Percentiles rank a stretch among this genome's conserved stretches.
phyloP scores from a whole-genome alignment of 2,888 invertebrate species.

The Stratiomys singularior region DNA sequence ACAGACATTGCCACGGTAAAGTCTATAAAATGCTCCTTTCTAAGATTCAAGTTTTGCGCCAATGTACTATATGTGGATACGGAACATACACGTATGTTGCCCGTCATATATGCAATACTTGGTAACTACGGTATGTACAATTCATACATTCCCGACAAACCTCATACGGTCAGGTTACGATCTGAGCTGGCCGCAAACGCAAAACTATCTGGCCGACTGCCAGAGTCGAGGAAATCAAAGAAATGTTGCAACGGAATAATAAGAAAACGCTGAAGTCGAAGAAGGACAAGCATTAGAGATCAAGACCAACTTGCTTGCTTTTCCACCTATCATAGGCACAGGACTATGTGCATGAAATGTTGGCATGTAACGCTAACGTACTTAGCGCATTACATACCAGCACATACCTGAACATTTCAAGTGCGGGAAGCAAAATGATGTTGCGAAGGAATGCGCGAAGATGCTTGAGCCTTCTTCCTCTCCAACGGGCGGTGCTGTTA shows the following conservation, averaged over 20 bases:
- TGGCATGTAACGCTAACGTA: not conserved
- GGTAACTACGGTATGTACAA: too few relatives aligned
- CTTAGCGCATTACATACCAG: not conserved
- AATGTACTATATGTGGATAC: not conserved
- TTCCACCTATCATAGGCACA: conserved; percentile 17
- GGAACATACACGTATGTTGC: not conserved
- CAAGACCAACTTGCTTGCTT: conserved; percentile 11
- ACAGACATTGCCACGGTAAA: conserved; percentile 11
- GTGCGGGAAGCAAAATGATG: conserved; percentile 19
- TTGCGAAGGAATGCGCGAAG: conserved; percentile 30
- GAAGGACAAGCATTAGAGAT: too few relatives aligned
- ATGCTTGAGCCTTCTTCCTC: conserved; percentile 14
- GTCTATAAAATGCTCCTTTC: conserved; percentile 23
- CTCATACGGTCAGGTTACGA: not conserved
- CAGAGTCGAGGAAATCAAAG: conserved; percentile 20
- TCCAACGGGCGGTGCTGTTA: not conserved
- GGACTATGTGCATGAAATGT: too few relatives aligned
- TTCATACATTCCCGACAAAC: too few relatives aligned
- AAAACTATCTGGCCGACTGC: not conserved
- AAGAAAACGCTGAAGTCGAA: too few relatives aligned
- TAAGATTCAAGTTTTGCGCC: conserved; percentile 10
- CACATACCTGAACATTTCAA: conserved; percentile 5
- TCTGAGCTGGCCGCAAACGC: not conserved
- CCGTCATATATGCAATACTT: not conserved
- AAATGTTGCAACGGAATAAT: conserved; percentile 2